A percentile compares a stretch with the other conserved stretches of the same genome.
These are phyloP conservation scores for Gyps fulvus DNA, from an alignment of 2,113 vertebrate genomes.

Conservation along the genomic window DNA sequence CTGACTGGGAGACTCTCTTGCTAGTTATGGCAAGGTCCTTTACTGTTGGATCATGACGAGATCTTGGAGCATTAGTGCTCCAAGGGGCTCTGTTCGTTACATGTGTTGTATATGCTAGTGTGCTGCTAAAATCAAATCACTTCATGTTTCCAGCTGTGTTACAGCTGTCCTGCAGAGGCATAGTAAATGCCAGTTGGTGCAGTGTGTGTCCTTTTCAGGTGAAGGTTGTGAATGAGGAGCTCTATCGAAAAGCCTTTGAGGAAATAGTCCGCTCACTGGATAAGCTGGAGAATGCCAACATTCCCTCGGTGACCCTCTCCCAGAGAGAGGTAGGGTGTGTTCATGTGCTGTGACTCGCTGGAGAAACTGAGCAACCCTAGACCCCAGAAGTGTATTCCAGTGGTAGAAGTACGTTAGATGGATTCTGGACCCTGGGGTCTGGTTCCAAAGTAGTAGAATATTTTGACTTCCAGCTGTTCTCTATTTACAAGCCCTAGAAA, in stretches of 20 bases:
- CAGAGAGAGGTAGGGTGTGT: slow-evolving; percentile 81
- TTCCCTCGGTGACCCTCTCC: slow-evolving; percentile 89
- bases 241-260: slow-evolving; percentile 87
- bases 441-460: neutral
- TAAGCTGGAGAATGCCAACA: slow-evolving; percentile 95
- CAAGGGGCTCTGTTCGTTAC: neutral
- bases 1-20: neutral
- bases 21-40: neutral
- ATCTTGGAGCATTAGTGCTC: neutral
- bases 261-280: slow-evolving; percentile 92
- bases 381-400: neutral
- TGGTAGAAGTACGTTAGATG: neutral
- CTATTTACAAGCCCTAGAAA: neutral
- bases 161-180: neutral
- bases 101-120: fast-evolving
- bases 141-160: neutral
- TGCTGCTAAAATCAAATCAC: neutral
- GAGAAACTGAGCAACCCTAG: neutral
- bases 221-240: slow-evolving; percentile 84
- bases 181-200: neutral
- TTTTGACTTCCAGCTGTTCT: neutral
- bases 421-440: neutral
- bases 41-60: neutral
- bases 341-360: neutral
- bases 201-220: slow-evolving; percentile 74